Conservation (phyloP, 2,888 invertebrate genomes). For the Chymomyza procnemis region DNA sequence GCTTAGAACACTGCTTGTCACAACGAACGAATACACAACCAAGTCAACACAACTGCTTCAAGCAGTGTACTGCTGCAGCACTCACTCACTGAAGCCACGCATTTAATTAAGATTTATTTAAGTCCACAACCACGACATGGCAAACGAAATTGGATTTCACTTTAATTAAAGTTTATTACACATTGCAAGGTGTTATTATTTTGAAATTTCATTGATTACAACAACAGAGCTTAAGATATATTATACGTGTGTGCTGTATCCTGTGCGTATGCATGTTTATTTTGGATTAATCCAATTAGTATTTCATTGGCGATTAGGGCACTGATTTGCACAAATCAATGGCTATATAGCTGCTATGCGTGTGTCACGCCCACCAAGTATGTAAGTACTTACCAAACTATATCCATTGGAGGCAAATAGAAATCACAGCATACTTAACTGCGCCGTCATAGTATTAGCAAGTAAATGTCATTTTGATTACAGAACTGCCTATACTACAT, state of each 20-base stretch:
- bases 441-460: constrained; percentile 34
- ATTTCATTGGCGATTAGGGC: constrained; percentile 50
- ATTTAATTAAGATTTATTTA: background rate
- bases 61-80: background rate
- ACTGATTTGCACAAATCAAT: constrained; percentile 61
- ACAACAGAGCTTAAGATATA: background rate
- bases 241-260: background rate
- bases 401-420: background rate
- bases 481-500: constrained; percentile 41
- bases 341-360: background rate
- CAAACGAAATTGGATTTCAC: background rate
- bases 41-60: too few species aligned
- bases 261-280: background rate
- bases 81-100: background rate
- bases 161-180: constrained; percentile 42
- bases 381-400: constrained; percentile 13
- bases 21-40: too few species aligned
- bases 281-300: constrained; percentile 58
- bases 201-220: constrained; percentile 33
- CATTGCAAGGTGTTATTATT: constrained; percentile 11
- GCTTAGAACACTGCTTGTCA: too few species aligned
- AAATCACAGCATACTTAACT: constrained; percentile 40
- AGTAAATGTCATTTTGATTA: constrained; percentile 67
- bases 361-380: constrained; percentile 9
- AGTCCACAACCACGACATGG: background rate